Conservation (phyloP, 2,113 vertebrate genomes). For the Hypanus sabinus region DNA sequence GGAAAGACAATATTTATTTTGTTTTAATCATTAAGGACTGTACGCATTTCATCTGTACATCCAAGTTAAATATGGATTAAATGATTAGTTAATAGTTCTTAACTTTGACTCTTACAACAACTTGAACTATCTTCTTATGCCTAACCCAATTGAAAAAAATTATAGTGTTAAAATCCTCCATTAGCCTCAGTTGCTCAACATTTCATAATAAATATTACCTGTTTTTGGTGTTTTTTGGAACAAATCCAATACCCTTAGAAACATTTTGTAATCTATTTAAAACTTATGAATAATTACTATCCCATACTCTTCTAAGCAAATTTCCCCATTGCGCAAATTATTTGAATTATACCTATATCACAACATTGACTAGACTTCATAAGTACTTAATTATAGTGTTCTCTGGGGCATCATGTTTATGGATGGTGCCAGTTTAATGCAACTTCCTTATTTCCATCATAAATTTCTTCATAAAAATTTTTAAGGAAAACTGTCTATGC, state of each 20-base stretch:
- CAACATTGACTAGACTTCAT: background rate
- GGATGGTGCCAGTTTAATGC: background rate
- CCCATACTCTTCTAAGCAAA: background rate
- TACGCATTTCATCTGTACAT: background rate
- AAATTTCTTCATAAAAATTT: background rate
- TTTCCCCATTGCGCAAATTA: background rate
- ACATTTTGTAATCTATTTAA: background rate
- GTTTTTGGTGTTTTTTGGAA: background rate
- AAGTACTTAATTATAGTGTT: background rate
- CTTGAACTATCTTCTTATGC: background rate
- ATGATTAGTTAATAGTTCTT: background rate
- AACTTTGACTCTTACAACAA: background rate
- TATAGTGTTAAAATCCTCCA: too few species aligned
- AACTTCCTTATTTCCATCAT: background rate
- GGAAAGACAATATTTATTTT: background rate
- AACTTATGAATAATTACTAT: background rate
- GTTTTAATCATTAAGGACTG: background rate
- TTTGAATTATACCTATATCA: background rate
- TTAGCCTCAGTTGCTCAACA: background rate
- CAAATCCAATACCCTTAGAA: background rate
- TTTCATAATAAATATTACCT: background rate
- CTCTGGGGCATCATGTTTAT: background rate
- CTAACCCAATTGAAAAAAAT: background rate
- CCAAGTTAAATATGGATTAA: background rate
- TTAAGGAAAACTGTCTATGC: background rate